Evolutionary conservation across 2,888 invertebrate species (phyloP).

Genomic region (Agrochola circellaris): DNA sequence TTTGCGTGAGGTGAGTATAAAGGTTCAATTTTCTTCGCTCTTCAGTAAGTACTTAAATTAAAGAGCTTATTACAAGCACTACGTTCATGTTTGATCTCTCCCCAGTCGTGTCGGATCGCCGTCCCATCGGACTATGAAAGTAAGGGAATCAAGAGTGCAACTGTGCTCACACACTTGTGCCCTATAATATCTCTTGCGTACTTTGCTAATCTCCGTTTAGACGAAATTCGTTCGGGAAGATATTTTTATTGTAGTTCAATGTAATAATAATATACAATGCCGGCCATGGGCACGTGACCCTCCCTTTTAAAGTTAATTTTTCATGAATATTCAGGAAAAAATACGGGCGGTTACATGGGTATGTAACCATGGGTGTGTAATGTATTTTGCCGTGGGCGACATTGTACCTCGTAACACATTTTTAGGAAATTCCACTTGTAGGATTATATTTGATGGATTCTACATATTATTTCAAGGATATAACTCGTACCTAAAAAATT

Average conservation of each 20-base stretch:
- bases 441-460: not conserved
- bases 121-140: not conserved
- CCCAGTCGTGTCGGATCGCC: not conserved
- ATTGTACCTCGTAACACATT: not conserved
- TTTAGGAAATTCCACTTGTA: not conserved
- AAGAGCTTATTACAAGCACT: not conserved
- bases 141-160: not conserved
- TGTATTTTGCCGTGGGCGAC: no score
- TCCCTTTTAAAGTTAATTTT: no score
- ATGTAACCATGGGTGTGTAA: no score
- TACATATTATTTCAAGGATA: not conserved
- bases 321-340: no score
- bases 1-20: conserved; percentile 69
- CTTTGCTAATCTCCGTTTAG: not conserved
- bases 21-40: no score
- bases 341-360: no score
- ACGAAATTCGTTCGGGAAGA: not conserved
- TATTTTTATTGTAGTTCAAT: not conserved
- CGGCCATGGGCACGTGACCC: no score
- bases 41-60: not conserved
- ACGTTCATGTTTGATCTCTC: not conserved
- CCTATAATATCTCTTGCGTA: not conserved
- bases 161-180: not conserved
- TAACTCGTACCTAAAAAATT: not conserved
- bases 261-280: not conserved